Conservation (phyloP, 2,888 invertebrate genomes). For the Scelioninae gen. 2 region DNA sequence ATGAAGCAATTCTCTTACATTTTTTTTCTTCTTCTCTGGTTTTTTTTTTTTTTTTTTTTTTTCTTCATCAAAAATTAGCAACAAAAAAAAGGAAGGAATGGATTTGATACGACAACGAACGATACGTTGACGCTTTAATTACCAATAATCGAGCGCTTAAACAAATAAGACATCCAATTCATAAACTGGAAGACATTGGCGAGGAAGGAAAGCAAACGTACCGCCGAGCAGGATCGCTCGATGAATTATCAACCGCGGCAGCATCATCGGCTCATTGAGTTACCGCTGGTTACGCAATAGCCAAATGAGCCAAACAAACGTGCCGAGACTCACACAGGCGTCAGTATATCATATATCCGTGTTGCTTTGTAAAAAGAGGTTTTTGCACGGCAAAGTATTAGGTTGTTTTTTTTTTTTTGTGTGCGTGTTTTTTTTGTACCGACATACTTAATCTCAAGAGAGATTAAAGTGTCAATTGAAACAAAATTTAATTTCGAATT, state of each 20-base stretch:
- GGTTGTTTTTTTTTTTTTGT: too few species aligned
- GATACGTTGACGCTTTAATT: constrained; percentile 28
- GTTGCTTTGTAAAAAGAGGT: not conserved
- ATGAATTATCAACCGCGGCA: constrained; percentile 7
- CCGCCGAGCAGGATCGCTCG: constrained; percentile 1
- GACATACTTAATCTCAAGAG: too few species aligned
- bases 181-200: constrained; percentile 7
- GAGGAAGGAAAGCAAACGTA: not conserved
- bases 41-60: not conserved
- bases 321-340: not conserved
- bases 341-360: not conserved
- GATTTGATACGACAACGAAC: not conserved
- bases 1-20: not conserved
- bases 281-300: constrained; percentile 34
- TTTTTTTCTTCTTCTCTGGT: not conserved
- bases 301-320: constrained; percentile 7
- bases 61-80: not conserved
- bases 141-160: constrained; percentile 22
- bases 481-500: too few species aligned
- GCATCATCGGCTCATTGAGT: constrained; percentile 21
- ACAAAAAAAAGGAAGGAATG: not conserved
- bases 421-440: too few species aligned
- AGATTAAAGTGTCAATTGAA: too few species aligned
- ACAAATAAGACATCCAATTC: constrained; percentile 21
- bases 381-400: too few species aligned